Base-by-base conservation (phyloP, 1,140 invertebrate species). In the Ganaspis sp. region DNA sequence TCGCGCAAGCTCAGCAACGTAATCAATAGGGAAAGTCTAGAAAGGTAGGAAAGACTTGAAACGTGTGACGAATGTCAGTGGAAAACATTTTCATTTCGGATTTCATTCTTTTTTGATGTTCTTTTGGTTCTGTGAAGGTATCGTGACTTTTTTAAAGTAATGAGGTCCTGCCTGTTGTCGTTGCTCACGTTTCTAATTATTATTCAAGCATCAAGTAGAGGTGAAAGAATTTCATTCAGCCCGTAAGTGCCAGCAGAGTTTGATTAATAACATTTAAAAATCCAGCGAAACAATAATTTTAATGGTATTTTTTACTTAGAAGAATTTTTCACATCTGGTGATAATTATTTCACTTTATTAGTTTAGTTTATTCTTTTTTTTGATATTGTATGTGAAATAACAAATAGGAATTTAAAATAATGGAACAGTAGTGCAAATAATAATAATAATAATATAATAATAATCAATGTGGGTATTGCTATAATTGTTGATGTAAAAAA, bases 201-300 rank as follows among this genome's bases (percentile, higher is more conserved):
- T 69, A 83, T 85, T 72, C 82, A 86, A 75, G 80, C 76, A 75
- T 86, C 86, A 70, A 81, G 83, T 76, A 77, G 70, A 80, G 84
- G 85, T 73, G 83, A 87, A 81, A 81, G 84, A 54, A 88, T 89
- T 76, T 86, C 87, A n/a, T 82, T 81, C 71, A 84, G 81, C 73
- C 87, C 85, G 89, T 90, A 88, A 86, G 89, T 88, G 77, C 21
- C 26, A 34, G 19, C 42, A 78, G 53, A 38, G 23, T n/a, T 70
- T 77, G 69, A 77, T 70, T 64, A 34, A 64, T 71, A 70, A 76
- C 64, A 21, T 37, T 77, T 70, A 26, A 37, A 29, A 9, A 34
- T n/a, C n/a, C n/a, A n/a, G n/a, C n/a, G n/a, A n/a, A n/a, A n/a
- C n/a, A n/a, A n/a, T n/a, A n/a, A n/a, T n/a, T n/a, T n/a, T n/a